Conservation (phyloP, 2,888 invertebrate genomes). For the Pogonocherus hispidulus region DNA sequence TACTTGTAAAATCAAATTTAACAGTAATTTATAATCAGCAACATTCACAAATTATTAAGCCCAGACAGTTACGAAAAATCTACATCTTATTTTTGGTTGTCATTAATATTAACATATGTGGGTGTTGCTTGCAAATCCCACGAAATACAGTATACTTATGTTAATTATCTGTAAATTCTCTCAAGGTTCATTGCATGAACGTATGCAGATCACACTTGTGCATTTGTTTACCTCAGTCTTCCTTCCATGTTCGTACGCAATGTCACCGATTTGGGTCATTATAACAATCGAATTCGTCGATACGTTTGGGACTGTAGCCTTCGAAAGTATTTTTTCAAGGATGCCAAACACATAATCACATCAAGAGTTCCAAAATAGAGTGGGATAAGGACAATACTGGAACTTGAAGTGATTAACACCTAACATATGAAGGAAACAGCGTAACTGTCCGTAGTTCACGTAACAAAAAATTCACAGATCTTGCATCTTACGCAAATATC, state of each 20-base stretch:
- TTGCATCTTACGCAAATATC: too few species aligned
- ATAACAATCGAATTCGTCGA: conserved; percentile 2
- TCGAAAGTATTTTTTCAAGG: background rate
- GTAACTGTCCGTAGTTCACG: too few species aligned
- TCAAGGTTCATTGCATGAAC: background rate
- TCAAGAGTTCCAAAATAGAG: background rate
- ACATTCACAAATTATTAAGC: too few species aligned
- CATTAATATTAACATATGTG: background rate
- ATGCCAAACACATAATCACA: background rate
- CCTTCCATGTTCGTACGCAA: background rate
- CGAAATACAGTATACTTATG: background rate
- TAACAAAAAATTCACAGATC: too few species aligned
- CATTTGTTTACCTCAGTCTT: background rate
- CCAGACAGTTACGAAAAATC: too few species aligned
- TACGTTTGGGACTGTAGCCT: background rate
- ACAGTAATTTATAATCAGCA: too few species aligned
- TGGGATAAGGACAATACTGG: too few species aligned
- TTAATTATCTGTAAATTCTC: background rate
- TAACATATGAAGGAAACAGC: too few species aligned
- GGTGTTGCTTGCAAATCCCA: background rate
- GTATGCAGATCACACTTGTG: background rate
- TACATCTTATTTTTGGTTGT: too few species aligned
- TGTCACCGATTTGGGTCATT: conserved; percentile 3
- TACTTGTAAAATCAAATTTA: background rate
- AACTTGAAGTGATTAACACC: too few species aligned